A percentile compares a stretch with the other conserved stretches of the same genome.
These are phyloP conservation scores for Epinephelus fuscoguttatus DNA, from an alignment of 2,113 vertebrate genomes.

Conservation along the genomic window DNA sequence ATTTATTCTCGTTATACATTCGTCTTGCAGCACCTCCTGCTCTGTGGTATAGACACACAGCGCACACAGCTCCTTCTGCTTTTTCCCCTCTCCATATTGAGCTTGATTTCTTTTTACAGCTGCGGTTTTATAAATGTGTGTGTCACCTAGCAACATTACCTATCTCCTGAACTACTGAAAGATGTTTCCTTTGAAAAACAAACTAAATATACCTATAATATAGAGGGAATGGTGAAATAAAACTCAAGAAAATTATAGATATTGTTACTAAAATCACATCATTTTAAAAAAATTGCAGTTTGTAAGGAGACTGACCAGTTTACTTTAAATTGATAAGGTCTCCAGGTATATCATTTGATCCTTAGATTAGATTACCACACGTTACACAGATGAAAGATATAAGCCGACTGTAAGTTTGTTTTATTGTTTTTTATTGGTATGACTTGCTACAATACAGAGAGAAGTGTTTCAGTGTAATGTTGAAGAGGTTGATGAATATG, in stretches of 20 bases:
- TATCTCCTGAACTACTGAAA: slow-evolving; percentile 1
- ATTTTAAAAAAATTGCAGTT: not conserved
- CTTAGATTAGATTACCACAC: not conserved
- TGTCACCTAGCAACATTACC: slow-evolving; percentile 62
- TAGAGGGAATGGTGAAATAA: not conserved
- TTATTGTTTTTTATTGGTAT: too few relatives aligned
- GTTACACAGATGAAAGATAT: not conserved
- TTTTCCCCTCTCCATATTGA: not conserved
- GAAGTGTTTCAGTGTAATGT: too few relatives aligned
- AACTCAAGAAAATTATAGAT: not conserved
- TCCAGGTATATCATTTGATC: not conserved
- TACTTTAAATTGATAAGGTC: not conserved
- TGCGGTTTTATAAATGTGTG: slow-evolving; percentile 18
- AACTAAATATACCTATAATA: not conserved
- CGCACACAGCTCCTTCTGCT: not conserved
- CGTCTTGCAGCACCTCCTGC: slow-evolving; percentile 4
- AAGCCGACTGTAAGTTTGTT: not conserved
- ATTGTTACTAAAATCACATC: not conserved
- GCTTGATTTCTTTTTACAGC: slow-evolving; percentile 23
- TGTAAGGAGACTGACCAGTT: not conserved
- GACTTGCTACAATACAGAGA: too few relatives aligned
- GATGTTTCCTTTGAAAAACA: slow-evolving; percentile 18
- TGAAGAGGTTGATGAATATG: too few relatives aligned
- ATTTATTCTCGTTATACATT: not conserved
- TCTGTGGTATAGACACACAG: not conserved